Base-by-base conservation (phyloP, 2,888 invertebrate genomes). In the Drosophila cracens region DNA sequence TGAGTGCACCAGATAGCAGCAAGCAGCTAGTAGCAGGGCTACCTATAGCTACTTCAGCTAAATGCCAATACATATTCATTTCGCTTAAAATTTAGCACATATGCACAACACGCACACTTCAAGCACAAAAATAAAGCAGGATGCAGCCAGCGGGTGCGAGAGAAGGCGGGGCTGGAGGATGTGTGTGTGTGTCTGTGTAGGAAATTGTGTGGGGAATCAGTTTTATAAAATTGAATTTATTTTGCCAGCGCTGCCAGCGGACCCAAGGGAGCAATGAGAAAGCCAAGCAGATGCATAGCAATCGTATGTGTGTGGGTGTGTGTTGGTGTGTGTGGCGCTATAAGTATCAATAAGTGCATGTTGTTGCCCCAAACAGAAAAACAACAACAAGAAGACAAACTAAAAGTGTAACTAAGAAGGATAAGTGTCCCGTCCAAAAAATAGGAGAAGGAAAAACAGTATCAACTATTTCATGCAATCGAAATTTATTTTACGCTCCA, bases 131-230 rank as follows among this genome's bases (percentile, higher is more conserved):
- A 21, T 31, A n/a, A 13, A 13, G 27, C 36, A 46, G 48, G 21
- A 31, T 36, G 58, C 25, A 46, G 59, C 29, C 69, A 34, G 21
- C 66, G 2, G 58, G 40, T 54, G 29, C 57, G n/a, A 40, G n/a
- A 52, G 3, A 54, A 25, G 2, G 6, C 8, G 36, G 62, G 34
- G 34, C 21, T 56, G 36, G 21, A 16, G 49, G 29, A 49, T 16
- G 54, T 51, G 36, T 8, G 21, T 43, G 6, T 43, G 57, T 57
- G 64, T 68, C 71, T 79, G 61, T 70, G 79, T 27, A 68, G 67
- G 80, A 90, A 88, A 90, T 90, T 81, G 86, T 86, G 90, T 88
- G 83, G 85, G 85, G 87, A 87, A 90, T 90, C 87, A 86, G 87
- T 87, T 87, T 87, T 88, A 83, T 70, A 80, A 90, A 90, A 87